A percentile compares a stretch with the other conserved stretches of the same genome.
Evolutionary conservation across 2,888 invertebrate genomes (phyloP).

Genomic region (Athalia rosae): DNA sequence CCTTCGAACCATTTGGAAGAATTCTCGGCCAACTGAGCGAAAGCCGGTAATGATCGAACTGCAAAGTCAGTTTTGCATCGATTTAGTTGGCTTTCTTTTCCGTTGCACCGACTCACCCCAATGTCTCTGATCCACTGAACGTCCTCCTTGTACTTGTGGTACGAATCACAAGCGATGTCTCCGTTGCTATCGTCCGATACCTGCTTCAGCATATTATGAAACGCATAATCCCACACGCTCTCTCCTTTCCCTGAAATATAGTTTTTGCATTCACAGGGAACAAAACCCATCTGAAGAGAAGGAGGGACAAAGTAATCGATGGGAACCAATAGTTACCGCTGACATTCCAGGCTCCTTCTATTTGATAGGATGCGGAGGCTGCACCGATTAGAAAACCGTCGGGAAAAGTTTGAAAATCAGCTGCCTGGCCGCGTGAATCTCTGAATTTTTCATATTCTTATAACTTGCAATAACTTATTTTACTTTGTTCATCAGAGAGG

Average conservation of each 20-base stretch:
- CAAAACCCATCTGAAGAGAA: neutral
- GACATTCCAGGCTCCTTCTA: slow-evolving; percentile 80
- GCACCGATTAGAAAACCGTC: slow-evolving; percentile 57
- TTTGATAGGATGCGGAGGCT: slow-evolving; percentile 77
- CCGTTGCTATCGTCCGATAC: slow-evolving; percentile 78
- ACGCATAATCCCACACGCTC: slow-evolving; percentile 1
- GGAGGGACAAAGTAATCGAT: too few relatives aligned
- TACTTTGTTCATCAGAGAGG: too few relatives aligned
- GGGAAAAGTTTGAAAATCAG: slow-evolving; percentile 52
- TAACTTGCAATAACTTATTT: too few relatives aligned
- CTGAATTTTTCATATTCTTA: too few relatives aligned
- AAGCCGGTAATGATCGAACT: slow-evolving; percentile 75
- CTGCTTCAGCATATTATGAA: slow-evolving; percentile 67
- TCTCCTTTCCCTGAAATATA: slow-evolving; percentile 33
- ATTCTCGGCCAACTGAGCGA: slow-evolving; percentile 83
- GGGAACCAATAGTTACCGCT: slow-evolving; percentile 73
- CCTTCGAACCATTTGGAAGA: slow-evolving; percentile 77
- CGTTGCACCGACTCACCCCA: slow-evolving; percentile 17
- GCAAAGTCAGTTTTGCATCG: neutral
- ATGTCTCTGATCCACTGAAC: slow-evolving; percentile 74
- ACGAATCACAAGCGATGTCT: slow-evolving; percentile 81
- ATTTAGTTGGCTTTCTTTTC: neutral
- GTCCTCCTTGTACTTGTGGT: slow-evolving; percentile 76
- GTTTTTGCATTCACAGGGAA: neutral
- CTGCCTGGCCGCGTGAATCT: too few relatives aligned